Evolutionary conservation across 2,113 vertebrate species (phyloP).

Genomic region (Alouatta palliata): DNA sequence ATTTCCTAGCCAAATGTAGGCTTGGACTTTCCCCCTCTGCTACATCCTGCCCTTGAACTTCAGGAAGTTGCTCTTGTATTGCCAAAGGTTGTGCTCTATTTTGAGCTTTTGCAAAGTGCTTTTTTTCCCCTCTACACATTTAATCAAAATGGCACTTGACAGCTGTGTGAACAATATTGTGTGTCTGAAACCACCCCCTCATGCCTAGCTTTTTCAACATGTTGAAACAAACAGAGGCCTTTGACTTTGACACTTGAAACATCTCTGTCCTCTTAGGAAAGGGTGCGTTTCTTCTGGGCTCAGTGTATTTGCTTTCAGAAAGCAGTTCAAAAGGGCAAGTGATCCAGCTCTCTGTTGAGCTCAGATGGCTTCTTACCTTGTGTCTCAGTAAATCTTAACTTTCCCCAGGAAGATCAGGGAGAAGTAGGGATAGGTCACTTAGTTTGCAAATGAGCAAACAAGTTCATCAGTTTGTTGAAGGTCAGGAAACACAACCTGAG

Average conservation of each 20-base stretch:
- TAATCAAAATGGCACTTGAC: conserved; percentile 76
- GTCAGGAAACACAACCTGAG: not conserved
- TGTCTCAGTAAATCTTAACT: conserved; percentile 30
- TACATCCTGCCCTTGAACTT: conserved; percentile 77
- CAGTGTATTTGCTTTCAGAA: conserved; percentile 18
- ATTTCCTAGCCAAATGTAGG: conserved; percentile 71
- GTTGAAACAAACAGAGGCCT: conserved; percentile 66
- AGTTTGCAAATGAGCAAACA: not conserved
- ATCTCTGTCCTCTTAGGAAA: conserved; percentile 46
- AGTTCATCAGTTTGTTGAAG: not conserved
- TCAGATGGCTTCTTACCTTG: conserved; percentile 33
- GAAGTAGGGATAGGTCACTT: not conserved
- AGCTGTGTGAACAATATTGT: conserved; percentile 69
- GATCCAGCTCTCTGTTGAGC: conserved; percentile 16
- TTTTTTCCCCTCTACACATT: conserved; percentile 32
- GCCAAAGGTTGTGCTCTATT: conserved; percentile 77
- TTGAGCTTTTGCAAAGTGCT: conserved; percentile 71
- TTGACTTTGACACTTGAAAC: conserved; percentile 65
- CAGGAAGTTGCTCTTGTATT: conserved; percentile 72
- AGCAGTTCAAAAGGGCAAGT: conserved; percentile 11
- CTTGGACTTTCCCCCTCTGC: conserved; percentile 65
- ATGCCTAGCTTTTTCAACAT: conserved; percentile 66
- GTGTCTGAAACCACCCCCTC: conserved; percentile 66
- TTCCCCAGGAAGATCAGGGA: not conserved
- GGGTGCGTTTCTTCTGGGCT: conserved; percentile 11